Base-by-base conservation (phyloP, 1,140 invertebrate genomes). In the Leguminivora glycinivorella region DNA sequence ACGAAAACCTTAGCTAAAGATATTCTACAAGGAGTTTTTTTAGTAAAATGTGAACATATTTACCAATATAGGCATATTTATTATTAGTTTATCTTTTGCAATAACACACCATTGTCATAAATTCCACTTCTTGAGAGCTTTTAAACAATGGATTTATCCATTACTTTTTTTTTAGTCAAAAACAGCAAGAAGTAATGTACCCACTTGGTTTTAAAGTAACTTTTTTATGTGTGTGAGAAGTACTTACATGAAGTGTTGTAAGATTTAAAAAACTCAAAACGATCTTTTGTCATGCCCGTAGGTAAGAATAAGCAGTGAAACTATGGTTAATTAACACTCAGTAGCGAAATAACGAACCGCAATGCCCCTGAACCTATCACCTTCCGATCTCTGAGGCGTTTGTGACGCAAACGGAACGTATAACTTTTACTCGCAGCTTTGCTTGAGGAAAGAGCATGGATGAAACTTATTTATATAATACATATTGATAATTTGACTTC, bases 301-400 rank as follows among this genome's bases (percentile, higher is more conserved):
- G 19, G 47, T 52, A 52, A 17, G 19, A 63, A 63, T 63, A 19
- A 63, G 26, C 58, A 17, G 58, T 63, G 72, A 75, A 74, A 72
- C 40, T 22, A 69, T 26, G 10, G 69, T 69, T 82, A 77, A 81
- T 82, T 82, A 78, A 73, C 76, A 80, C 71, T 69, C 74, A 74
- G 78, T 76, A 79, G 78, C 80, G 72, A 78, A 78, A 78, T 75
- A 79, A 75, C 76, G 70, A 70, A 68, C 29, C 72, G 56, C n/a
- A 60, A 66, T 74, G 77, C 72, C 79, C 80, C 68, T 80, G 79
- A 85, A 83, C 83, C 72, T 67, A 78, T 75, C 76, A 81, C 72
- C 73, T 74, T 72, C 71, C 58, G 77, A 75, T 75, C 72, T 74
- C 70, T 77, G 72, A 56, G 34, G 40, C 6, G 72, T 70, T 74